phyloP scores from a whole-genome alignment of 2,113 vertebrate genomes.

The Cacatua alba region DNA sequence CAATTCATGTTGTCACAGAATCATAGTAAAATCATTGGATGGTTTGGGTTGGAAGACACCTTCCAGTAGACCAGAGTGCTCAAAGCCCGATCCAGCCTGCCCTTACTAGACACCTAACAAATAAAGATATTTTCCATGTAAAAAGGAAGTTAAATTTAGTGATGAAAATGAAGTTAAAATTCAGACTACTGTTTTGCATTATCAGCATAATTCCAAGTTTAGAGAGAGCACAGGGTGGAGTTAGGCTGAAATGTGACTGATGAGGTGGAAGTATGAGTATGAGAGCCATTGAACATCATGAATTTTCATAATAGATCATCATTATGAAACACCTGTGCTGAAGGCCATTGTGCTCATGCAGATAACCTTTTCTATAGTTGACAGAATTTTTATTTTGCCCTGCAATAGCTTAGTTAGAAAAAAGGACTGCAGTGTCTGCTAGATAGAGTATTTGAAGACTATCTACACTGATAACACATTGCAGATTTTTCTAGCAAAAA shows the following conservation, averaged over 20 bases:
- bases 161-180: not conserved
- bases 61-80: not conserved
- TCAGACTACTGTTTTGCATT: constrained; percentile 44
- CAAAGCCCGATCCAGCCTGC: not conserved
- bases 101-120: not conserved
- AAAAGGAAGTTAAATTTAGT: constrained; percentile 29
- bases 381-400: constrained; percentile 26
- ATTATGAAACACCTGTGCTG: constrained; percentile 74
- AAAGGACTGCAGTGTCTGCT: not conserved
- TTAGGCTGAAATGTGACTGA: constrained; percentile 73
- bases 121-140: not conserved
- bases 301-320: constrained; percentile 74
- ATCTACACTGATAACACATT: not conserved
- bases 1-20: not conserved
- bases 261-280: constrained; percentile 72
- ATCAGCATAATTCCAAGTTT: constrained; percentile 55
- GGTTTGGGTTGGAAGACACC: not conserved
- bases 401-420: not conserved
- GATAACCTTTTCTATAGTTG: constrained; percentile 24
- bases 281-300: constrained; percentile 71
- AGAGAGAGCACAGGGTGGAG: constrained; percentile 48
- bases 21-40: not conserved
- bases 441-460: not conserved
- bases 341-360: constrained; percentile 61
- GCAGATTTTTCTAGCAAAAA: not conserved